A percentile compares a stretch with the other conserved stretches of the same genome.
phyloP scores from a whole-genome alignment of 2,888 invertebrate species.

The Lacanobia oleracea region DNA sequence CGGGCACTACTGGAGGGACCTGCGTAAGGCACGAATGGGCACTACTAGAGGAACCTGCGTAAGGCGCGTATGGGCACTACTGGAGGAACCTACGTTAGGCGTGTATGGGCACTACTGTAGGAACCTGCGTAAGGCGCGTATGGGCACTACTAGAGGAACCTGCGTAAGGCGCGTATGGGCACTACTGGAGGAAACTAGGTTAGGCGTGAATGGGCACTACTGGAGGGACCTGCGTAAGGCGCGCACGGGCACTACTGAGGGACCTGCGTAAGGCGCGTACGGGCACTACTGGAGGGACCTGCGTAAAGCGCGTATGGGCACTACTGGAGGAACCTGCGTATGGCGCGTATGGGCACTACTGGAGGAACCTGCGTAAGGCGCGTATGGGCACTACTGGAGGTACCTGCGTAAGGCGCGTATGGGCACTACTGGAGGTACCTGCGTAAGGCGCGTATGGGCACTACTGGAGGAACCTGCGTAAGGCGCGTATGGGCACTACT shows the following conservation, averaged over 20 bases:
- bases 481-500: neutral
- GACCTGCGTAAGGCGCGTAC: slow-evolving; percentile 11
- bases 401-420: slow-evolving; percentile 14
- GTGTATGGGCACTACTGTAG: neutral
- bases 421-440: no score
- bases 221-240: slow-evolving; percentile 7
- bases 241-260: neutral
- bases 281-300: neutral
- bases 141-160: neutral
- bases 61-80: neutral
- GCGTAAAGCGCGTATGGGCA: neutral
- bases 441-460: no score
- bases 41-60: slow-evolving; percentile 2
- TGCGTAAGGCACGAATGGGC: slow-evolving; percentile 2
- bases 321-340: slow-evolving; percentile 12
- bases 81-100: slow-evolving; percentile 10
- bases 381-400: neutral
- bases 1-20: neutral
- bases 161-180: slow-evolving; percentile 2
- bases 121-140: neutral
- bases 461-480: no score
- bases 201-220: neutral
- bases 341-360: neutral
- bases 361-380: slow-evolving; percentile 10
- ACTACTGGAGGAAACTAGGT: slow-evolving; percentile 4